A percentile compares a stretch with the other conserved stretches of the same genome.
Conservation (phyloP, 1,140 invertebrate species). For the Chironomus striatipennis region DNA sequence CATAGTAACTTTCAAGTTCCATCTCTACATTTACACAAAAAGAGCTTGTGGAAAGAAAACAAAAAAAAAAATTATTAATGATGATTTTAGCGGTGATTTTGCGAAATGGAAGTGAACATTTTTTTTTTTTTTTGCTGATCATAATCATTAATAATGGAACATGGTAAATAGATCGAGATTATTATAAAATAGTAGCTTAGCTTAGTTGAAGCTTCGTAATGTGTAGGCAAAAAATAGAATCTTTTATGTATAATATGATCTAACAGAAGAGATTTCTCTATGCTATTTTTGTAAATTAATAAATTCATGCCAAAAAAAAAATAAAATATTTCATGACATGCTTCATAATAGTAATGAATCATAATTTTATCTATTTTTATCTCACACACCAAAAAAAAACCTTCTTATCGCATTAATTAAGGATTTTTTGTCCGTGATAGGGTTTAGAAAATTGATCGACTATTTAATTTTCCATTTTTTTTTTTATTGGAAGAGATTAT, state of each 20-base stretch:
- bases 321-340: neutral
- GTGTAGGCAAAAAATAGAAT: no score
- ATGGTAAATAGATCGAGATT: no score
- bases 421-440: neutral
- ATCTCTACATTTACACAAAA: neutral
- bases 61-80: no score
- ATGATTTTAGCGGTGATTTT: no score
- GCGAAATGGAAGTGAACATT: no score
- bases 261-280: neutral
- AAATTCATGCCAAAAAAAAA: slow-evolving; percentile 1
- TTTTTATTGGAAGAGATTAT: slow-evolving; percentile 2
- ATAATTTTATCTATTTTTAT: slow-evolving; percentile 12
- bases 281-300: neutral
- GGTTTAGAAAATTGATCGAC: neutral
- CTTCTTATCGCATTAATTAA: neutral
- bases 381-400: neutral
- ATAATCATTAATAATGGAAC: no score
- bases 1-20: slow-evolving; percentile 1
- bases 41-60: no score
- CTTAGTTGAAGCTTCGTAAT: no score
- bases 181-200: no score
- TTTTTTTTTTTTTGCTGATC: no score
- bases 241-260: no score
- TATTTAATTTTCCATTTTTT: neutral
- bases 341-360: neutral